Evolutionary conservation across 2,888 invertebrate species (phyloP).

Genomic region (Erynnis tages): DNA sequence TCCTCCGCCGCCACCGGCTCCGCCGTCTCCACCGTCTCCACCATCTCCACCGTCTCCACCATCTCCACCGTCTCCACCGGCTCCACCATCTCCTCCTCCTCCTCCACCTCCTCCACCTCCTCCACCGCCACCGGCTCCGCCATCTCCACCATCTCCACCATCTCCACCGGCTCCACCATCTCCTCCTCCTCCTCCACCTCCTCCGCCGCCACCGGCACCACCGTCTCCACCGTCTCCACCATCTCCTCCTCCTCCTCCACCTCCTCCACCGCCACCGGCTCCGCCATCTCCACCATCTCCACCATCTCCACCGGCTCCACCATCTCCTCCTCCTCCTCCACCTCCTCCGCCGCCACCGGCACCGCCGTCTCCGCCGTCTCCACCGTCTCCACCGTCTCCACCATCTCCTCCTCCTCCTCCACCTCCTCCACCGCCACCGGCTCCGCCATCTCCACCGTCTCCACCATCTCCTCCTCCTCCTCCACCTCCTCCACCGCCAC

Average conservation of each 20-base stretch:
- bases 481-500: slow-evolving; percentile 9
- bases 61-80: slow-evolving; percentile 8
- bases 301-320: too few relatives aligned
- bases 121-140: slow-evolving; percentile 20
- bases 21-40: slow-evolving; percentile 20
- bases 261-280: slow-evolving; percentile 11
- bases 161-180: slow-evolving; percentile 10
- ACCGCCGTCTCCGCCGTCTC: too few relatives aligned
- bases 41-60: not conserved
- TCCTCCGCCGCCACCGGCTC: slow-evolving; percentile 7
- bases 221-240: slow-evolving; percentile 24
- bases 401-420: slow-evolving; percentile 1
- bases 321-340: too few relatives aligned
- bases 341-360: too few relatives aligned
- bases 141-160: not conserved
- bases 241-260: slow-evolving; percentile 6
- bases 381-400: too few relatives aligned
- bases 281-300: slow-evolving; percentile 21
- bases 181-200: slow-evolving; percentile 14
- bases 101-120: slow-evolving; percentile 17
- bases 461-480: slow-evolving; percentile 15
- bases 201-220: slow-evolving; percentile 17
- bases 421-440: slow-evolving; percentile 16
- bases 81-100: slow-evolving; percentile 9
- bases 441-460: slow-evolving; percentile 9